Conservation (phyloP, 1,140 invertebrate genomes). For the Heterodera schachtii region DNA sequence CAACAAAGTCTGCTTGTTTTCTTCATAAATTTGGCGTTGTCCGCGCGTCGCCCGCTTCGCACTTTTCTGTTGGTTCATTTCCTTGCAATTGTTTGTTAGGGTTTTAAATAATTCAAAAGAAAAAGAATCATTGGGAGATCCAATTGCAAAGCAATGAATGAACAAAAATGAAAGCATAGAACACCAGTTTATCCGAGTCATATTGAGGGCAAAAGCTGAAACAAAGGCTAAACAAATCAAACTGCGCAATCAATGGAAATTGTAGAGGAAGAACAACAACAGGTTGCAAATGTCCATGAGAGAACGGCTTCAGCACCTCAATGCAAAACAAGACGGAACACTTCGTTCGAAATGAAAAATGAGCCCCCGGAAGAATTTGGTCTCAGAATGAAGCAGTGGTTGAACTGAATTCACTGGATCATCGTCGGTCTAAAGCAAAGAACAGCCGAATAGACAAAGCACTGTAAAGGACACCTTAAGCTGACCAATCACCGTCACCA, state of each 20-base stretch:
- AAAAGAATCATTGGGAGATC: too few species aligned
- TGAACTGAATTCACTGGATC: constrained; percentile 64
- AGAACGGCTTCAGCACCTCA: neutral
- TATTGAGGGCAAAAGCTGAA: neutral
- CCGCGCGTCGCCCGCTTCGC: constrained; percentile 60
- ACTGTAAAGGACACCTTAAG: constrained; percentile 55
- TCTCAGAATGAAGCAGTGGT: constrained; percentile 59
- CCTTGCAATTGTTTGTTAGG: neutral
- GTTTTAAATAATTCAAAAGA: too few species aligned
- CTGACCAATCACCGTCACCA: constrained; percentile 63
- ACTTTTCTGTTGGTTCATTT: constrained; percentile 29
- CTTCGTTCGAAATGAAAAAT: constrained; percentile 64
- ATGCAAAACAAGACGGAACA: constrained; percentile 65
- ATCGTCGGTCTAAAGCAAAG: constrained; percentile 62
- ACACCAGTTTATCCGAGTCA: constrained; percentile 24
- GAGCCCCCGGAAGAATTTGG: constrained; percentile 54
- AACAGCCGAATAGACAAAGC: constrained; percentile 1
- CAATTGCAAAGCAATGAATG: neutral
- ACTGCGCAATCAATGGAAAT: constrained; percentile 21
- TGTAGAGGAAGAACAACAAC: neutral
- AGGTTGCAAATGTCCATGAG: constrained; percentile 34
- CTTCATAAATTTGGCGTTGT: constrained; percentile 60
- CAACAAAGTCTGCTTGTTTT: constrained; percentile 56
- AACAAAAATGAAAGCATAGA: neutral
- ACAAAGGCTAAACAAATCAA: neutral